Evolutionary conservation across 1,140 invertebrate species (phyloP), one percentile per base, ranked within the genome.

Genomic region (Acarapis woodi): DNA sequence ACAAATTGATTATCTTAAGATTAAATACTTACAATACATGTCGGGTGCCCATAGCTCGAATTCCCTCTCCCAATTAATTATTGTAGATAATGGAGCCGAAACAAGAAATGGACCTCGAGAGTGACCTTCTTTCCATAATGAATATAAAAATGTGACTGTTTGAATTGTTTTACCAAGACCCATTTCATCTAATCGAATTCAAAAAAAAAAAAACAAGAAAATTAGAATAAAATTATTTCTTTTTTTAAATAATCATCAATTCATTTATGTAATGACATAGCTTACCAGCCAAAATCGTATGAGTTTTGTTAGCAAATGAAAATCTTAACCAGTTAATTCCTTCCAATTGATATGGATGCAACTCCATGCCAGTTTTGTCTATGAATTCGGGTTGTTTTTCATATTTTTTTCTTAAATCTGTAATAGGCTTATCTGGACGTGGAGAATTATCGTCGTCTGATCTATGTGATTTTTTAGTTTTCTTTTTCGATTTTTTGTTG

Each of bases 41-140:
- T 99, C 90, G 2, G 93, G 93, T n/a, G 88, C 87, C 93, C 93
- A 99, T 15, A 83, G 69, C 57, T 99, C 90, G 55, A 97, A 97
- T 59, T 99, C 93, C 60, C 93, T 65, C 55, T 99, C 93, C 93
- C 93, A 99, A 61, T 99, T 99, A 42, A 99, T 96, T 33, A 99
- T 82, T 0, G 93, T 99, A 0, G 90, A 97, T 0, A 99, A 59
- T 0, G 93, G 93, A 19, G 90, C 93, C 28, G 78, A 79, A 9
- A 68, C 79, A 29, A 99, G 59, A 56, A 97, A 99, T 0, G 93
- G 93, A 12, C 93, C 93, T 53, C 83, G 83, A 50, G 79, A 90
- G 51, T 97, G 88, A 3, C 88, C 88, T 62, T 99, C 90, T 54
- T 94, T 96, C 54, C 85, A 96, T 0, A 99, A 61, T 0, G 88